Evolutionary conservation across 1,140 invertebrate genomes (phyloP).

Genomic region (Archivesica marissinica): DNA sequence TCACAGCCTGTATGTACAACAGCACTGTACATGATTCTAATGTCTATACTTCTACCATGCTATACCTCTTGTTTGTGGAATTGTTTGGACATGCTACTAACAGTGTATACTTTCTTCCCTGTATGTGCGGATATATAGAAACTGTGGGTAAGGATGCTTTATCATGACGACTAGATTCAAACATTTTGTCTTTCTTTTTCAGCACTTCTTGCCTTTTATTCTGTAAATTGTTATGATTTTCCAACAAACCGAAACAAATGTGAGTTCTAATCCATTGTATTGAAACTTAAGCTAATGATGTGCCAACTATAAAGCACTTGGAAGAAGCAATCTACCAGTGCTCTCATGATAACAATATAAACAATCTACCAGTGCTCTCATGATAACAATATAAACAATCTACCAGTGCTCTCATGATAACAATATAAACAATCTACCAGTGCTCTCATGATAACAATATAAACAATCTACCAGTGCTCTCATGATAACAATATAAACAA

Average conservation of each 20-base stretch:
- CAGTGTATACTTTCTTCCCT: conserved; percentile 48
- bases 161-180: conserved; percentile 14
- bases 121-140: conserved; percentile 52
- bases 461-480: too few species aligned
- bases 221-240: not conserved
- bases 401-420: too few species aligned
- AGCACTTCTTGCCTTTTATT: conserved; percentile 27
- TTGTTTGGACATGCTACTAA: conserved; percentile 38
- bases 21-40: too few species aligned
- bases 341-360: too few species aligned
- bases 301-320: too few species aligned
- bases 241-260: not conserved
- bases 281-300: too few species aligned
- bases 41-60: conserved; percentile 13
- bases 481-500: too few species aligned
- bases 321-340: not conserved
- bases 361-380: too few species aligned
- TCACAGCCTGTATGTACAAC: too few species aligned
- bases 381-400: too few species aligned
- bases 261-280: not conserved
- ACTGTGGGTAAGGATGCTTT: conserved; percentile 28
- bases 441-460: too few species aligned
- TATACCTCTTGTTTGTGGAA: conserved; percentile 11
- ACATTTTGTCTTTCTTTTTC: conserved; percentile 38
- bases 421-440: too few species aligned